Evolutionary conservation across 2,888 invertebrate genomes (phyloP).

Genomic region (Seladonia tumulorum): DNA sequence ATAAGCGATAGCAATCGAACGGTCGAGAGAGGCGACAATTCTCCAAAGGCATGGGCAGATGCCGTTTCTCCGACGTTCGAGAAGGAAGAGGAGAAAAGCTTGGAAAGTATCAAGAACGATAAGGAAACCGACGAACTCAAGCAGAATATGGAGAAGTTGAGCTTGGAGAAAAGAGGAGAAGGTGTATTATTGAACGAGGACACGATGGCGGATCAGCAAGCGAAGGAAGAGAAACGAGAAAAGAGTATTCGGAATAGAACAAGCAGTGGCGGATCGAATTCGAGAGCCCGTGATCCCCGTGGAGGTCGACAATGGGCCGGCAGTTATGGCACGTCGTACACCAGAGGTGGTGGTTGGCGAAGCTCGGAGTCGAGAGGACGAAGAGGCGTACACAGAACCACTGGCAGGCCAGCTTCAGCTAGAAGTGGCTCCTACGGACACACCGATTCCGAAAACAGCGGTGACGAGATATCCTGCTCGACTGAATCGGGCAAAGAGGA

Average conservation of each 20-base stretch:
- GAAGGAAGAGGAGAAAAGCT: conserved; percentile 83
- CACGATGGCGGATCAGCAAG: conserved; percentile 70
- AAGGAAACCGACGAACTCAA: conserved; percentile 79
- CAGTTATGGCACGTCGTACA: conserved; percentile 80
- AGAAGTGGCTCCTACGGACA: conserved; percentile 85
- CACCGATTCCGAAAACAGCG: conserved; percentile 91
- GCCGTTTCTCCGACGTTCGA: conserved; percentile 82
- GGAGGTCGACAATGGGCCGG: conserved; percentile 85
- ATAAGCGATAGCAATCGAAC: conserved; percentile 82
- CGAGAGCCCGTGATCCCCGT: conserved; percentile 80
- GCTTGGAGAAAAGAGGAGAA: conserved; percentile 81
- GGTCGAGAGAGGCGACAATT: conserved; percentile 73
- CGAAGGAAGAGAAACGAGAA: conserved; percentile 83
- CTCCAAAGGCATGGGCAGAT: conserved; percentile 85
- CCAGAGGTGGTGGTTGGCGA: conserved; percentile 85
- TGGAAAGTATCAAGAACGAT: conserved; percentile 84
- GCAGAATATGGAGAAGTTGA: conserved; percentile 79
- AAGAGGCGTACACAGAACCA: conserved; percentile 79
- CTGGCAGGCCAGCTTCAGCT: conserved; percentile 81
- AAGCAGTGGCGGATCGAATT: conserved; percentile 85
- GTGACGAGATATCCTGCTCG: conserved; percentile 88
- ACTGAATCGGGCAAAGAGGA: conserved; percentile 86
- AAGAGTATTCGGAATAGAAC: conserved; percentile 80
- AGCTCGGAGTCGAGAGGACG: conserved; percentile 84
- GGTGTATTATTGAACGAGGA: conserved; percentile 84